These are phyloP conservation scores for Stegodyphus mimosarum DNA, from an alignment of 1,140 invertebrate genomes.

Conservation along the genomic window DNA sequence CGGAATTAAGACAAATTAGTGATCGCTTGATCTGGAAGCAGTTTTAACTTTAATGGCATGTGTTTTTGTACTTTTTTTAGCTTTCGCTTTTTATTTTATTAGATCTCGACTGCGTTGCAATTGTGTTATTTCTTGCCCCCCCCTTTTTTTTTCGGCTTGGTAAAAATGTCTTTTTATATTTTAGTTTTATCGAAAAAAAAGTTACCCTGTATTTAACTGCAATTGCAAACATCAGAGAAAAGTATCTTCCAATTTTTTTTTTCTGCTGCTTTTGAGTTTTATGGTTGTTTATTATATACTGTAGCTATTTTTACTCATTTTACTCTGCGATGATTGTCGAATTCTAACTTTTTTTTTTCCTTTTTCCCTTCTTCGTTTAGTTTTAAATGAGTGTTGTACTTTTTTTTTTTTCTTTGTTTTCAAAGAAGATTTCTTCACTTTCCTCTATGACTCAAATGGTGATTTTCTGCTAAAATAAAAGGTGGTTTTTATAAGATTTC, in stretches of 20 bases:
- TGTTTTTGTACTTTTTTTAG: conserved; percentile 18
- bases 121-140: not conserved
- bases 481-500: too few species aligned
- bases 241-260: not conserved
- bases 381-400: not conserved
- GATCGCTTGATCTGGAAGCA: conserved; percentile 47
- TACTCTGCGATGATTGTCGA: not conserved
- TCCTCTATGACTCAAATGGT: too few species aligned
- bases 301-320: not conserved
- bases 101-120: not conserved
- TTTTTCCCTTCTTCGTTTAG: not conserved
- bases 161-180: not conserved
- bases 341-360: too few species aligned
- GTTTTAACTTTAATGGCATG: conserved; percentile 56
- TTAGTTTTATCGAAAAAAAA: not conserved
- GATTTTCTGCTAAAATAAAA: too few species aligned
- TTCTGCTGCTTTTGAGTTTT: not conserved
- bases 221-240: not conserved
- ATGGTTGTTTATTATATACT: not conserved
- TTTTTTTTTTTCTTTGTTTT: not conserved
- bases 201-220: not conserved
- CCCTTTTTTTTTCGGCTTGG: not conserved
- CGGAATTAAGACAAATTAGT: conserved; percentile 59
- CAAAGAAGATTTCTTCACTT: too few species aligned
- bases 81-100: conserved; percentile 3